Evolutionary conservation across 2,797 vertebrate genomes (phyloP).

Genomic region (Lophius americanus): DNA sequence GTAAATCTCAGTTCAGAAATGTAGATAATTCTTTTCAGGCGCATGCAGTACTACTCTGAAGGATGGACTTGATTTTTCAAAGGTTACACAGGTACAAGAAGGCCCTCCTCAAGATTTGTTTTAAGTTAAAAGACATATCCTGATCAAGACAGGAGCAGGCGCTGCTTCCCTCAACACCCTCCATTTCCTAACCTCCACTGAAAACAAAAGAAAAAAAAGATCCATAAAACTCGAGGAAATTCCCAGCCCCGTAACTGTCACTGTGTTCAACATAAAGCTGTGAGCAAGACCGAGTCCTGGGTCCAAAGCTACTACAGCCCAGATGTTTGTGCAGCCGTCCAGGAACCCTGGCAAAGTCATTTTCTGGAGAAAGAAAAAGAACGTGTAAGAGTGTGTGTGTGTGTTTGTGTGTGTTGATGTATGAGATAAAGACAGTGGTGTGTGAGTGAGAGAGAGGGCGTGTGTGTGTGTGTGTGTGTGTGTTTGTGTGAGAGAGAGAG

Average conservation of each 20-base stretch:
- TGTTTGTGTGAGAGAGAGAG: too few species aligned
- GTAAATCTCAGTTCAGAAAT: too few species aligned
- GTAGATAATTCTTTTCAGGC: too few species aligned
- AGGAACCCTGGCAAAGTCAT: slow-evolving; percentile 40
- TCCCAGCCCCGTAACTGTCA: slow-evolving; percentile 45
- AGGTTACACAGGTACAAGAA: too few species aligned
- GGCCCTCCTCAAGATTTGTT: too few species aligned
- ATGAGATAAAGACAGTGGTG: too few species aligned
- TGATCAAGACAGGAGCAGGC: not conserved
- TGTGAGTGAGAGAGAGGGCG: not conserved
- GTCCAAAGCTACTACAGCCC: slow-evolving; percentile 34
- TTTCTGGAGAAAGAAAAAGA: slow-evolving; percentile 20
- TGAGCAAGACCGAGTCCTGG: slow-evolving; percentile 27
- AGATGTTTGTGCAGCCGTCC: slow-evolving; percentile 52
- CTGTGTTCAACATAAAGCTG: slow-evolving; percentile 48
- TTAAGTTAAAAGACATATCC: too few species aligned
- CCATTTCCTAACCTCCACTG: not conserved
- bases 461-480: not conserved
- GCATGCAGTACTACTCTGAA: too few species aligned
- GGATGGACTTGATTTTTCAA: too few species aligned
- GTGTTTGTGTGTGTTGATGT: not conserved
- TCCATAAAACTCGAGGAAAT: slow-evolving; percentile 53
- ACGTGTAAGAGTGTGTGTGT: not conserved
- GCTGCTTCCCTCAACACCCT: slow-evolving; percentile 6
- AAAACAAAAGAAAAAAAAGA: slow-evolving; percentile 8